These are phyloP conservation scores for Listronotus oregonensis DNA, from an alignment of 1,140 invertebrate species.

Conservation along the genomic window DNA sequence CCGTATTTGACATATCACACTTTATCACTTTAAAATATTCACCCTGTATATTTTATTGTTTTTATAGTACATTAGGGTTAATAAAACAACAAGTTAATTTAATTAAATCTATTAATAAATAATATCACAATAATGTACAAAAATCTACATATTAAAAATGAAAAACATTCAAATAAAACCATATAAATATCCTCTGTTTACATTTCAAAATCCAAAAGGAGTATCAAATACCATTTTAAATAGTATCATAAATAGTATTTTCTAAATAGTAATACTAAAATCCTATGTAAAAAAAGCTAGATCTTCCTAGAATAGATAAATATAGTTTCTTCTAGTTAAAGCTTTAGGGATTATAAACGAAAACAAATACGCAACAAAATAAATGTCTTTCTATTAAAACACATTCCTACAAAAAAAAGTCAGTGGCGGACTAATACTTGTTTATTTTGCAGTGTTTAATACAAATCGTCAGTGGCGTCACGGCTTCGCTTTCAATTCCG, in stretches of 20 bases:
- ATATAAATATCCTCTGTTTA: constrained; percentile 4
- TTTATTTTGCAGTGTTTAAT: no score
- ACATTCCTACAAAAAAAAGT: neutral
- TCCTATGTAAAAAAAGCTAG: neutral
- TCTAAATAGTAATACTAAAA: no score
- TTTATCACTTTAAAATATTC: no score
- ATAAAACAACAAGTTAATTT: no score
- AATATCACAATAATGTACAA: constrained; percentile 21
- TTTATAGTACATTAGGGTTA: no score
- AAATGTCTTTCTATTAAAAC: neutral
- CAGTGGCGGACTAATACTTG: neutral
- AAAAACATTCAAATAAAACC: neutral
- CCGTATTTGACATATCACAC: no score
- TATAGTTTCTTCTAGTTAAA: constrained; percentile 7
- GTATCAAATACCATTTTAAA: no score
- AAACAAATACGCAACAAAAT: neutral
- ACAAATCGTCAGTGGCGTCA: no score
- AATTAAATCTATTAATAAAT: constrained; percentile 6
- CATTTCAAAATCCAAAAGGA: neutral
- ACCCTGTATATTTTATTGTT: no score
- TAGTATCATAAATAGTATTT: no score
- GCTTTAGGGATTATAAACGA: neutral
- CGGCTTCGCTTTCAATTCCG: no score
- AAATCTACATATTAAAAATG: constrained; percentile 8
- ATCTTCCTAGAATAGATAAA: no score